Base-by-base conservation (phyloP, 1,140 invertebrate species). In the Zaprionus ghesquierei region DNA sequence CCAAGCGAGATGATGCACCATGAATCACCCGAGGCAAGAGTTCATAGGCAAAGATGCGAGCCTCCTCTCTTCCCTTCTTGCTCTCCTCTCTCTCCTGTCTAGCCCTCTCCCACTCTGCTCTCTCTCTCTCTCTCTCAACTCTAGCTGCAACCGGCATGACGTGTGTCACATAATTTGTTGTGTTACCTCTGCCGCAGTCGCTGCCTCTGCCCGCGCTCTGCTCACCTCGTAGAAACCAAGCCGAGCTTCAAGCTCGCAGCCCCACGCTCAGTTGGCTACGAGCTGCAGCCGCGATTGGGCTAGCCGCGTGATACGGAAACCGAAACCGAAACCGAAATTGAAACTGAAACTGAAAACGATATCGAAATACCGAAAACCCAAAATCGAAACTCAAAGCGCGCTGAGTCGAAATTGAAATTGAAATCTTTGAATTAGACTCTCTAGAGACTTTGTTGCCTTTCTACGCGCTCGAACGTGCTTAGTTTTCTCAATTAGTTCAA, bases 271-370 rank as follows among this genome's bases (percentile, higher is more conserved):
- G 84, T 89, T 89, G 77, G 77, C 79, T 84, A 75, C 50, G 77
- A 89, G 77, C 85, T 84, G 84, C 84, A 77, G 84, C 77, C 85
- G 85, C 68, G 77, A 72, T 78, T 87, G 82, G 77, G 79, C 79
- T 55, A 84, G 75, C 73, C 79, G 84, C 85, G 79, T 73, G 60
- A 65, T 82, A 84, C 84, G 84, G 60, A 80, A 79, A 73, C 53
- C 38, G 41, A 58, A 72, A 77, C 33, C 20, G 31, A 41, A n/a
- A 59, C 15, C 29, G 13, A 46, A 56, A 55, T 18, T n/a, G n/a
- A 27, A 62, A 35, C 22, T 50, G 49, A 73, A 77, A 64, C 35
- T 33, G 68, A 53, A 73, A 55, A 46, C 53, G 44, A 41, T 41
- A 41, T 25, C 8, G 18, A 49, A 49, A n/a, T 6, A 8, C 27